A percentile compares a stretch with the other conserved stretches of the same genome.
phyloP scores from a whole-genome alignment of 2,113 vertebrate species.

The Syngnathoides biaculeatus region DNA sequence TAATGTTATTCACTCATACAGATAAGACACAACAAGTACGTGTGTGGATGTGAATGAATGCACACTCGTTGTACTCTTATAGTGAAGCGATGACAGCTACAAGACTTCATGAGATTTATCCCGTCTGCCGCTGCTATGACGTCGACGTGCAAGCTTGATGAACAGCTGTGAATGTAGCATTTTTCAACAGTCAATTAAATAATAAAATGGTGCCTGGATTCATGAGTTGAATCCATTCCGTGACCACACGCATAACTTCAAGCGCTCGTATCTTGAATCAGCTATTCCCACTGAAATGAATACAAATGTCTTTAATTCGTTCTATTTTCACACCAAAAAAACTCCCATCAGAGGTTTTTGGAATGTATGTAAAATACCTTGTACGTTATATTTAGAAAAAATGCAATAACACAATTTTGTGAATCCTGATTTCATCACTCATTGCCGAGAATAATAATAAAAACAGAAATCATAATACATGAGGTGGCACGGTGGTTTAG shows the following conservation, averaged over 20 bases:
- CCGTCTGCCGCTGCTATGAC: not conserved
- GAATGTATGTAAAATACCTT: no score
- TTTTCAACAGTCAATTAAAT: not conserved
- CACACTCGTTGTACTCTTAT: slow-evolving; percentile 12
- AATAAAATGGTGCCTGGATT: not conserved
- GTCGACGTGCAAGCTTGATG: not conserved
- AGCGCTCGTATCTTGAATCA: not conserved
- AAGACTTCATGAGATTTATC: slow-evolving; percentile 7
- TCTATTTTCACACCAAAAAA: no score
- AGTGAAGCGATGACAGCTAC: slow-evolving; percentile 21
- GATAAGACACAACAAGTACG: not conserved
- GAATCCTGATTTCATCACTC: no score
- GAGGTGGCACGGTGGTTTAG: no score
- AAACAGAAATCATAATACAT: no score
- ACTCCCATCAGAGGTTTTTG: no score
- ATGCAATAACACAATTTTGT: no score
- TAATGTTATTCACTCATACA: slow-evolving; percentile 11
- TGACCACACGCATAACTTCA: no score
- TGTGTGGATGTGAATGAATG: not conserved
- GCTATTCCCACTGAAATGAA: not conserved
- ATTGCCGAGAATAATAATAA: no score
- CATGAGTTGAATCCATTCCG: no score
- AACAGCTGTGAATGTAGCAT: slow-evolving; percentile 1
- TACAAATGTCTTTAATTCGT: no score
- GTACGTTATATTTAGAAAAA: no score